Conservation (phyloP, 2,113 vertebrate genomes). For the Uropsilus gracilis region DNA sequence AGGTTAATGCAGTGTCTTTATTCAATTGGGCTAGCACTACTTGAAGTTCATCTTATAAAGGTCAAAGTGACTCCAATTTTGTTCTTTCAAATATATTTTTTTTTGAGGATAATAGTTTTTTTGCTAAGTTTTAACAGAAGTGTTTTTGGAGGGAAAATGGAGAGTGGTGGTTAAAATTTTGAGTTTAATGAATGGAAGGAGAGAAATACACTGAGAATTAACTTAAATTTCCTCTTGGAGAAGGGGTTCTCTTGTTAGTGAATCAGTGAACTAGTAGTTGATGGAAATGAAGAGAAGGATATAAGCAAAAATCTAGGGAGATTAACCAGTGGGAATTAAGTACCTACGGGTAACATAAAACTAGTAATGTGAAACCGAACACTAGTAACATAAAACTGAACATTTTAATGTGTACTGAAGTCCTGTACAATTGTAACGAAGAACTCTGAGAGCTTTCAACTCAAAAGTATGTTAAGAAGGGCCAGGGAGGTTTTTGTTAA, state of each 20-base stretch:
- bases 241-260: background rate
- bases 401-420: background rate
- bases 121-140: background rate
- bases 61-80: constrained; percentile 35
- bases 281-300: background rate
- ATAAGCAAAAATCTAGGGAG: background rate
- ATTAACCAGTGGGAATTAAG: too few relatives aligned
- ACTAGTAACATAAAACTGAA: background rate
- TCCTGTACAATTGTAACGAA: background rate
- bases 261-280: background rate
- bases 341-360: background rate
- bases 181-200: background rate
- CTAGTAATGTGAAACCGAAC: background rate
- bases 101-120: background rate
- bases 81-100: constrained; percentile 23
- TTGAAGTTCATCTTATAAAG: constrained; percentile 1
- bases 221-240: background rate
- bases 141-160: background rate
- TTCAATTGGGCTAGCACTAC: background rate
- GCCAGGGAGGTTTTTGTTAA: background rate
- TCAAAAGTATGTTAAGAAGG: background rate
- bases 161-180: constrained; percentile 22
- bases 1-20: constrained; percentile 53
- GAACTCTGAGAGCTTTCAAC: background rate
- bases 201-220: background rate